phyloP scores from a whole-genome alignment of 2,113 vertebrate species.

The Aplodontia rufa region DNA sequence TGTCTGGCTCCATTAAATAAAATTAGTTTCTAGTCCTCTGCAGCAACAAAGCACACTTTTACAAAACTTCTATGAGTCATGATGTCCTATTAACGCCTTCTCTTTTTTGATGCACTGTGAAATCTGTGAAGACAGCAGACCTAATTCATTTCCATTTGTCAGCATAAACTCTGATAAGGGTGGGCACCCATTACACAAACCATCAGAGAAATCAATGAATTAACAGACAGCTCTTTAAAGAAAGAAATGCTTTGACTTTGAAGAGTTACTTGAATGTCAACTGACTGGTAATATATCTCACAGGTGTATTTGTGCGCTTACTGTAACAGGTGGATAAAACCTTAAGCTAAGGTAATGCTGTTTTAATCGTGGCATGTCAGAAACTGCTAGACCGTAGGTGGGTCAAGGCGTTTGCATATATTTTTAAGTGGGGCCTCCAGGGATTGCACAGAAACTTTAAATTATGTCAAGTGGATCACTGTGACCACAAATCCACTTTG shows the following conservation, averaged over 20 bases:
- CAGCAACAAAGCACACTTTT: neutral
- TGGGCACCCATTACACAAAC: neutral
- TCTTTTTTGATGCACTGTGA: neutral
- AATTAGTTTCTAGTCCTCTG: neutral
- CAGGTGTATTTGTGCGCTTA: conserved; percentile 30
- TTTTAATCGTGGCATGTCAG: conserved; percentile 23
- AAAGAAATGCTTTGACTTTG: neutral
- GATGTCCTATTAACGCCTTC: neutral
- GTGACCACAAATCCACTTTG: neutral
- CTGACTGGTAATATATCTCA: neutral
- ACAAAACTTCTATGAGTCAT: neutral
- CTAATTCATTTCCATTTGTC: neutral
- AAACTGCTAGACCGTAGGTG: neutral
- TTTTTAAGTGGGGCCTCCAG: neutral
- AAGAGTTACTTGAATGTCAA: neutral
- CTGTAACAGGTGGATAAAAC: neutral
- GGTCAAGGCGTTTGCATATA: neutral
- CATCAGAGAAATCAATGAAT: neutral
- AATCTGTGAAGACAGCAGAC: neutral
- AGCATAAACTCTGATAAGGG: neutral
- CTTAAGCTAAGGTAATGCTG: neutral
- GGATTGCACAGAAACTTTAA: neutral
- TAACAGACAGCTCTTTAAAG: neutral
- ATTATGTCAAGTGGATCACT: neutral
- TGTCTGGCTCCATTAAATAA: neutral